A percentile compares a stretch with the other conserved stretches of the same genome.
Evolutionary conservation across 92 coral and sea anemone species (phyloP).

Genomic region (Chrysogorgia sp.): DNA sequence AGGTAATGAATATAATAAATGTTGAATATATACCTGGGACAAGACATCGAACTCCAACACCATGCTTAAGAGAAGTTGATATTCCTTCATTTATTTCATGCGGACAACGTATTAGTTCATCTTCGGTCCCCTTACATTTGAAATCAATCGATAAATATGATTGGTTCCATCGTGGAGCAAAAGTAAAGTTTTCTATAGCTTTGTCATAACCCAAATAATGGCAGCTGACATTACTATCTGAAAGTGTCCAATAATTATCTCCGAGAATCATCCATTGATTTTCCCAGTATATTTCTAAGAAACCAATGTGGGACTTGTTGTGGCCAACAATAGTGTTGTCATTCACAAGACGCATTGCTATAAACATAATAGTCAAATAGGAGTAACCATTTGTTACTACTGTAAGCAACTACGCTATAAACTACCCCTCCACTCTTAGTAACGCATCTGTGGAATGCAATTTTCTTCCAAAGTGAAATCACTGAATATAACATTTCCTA

Average conservation of each 20-base stretch:
- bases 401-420: too few species aligned
- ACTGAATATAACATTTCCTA: background rate
- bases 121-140: constrained; percentile 17
- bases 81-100: background rate
- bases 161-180: background rate
- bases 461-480: background rate
- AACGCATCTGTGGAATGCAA: too few species aligned
- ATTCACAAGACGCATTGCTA: constrained; percentile 13
- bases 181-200: background rate
- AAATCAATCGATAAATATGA: background rate
- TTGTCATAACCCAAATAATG: constrained; percentile 17
- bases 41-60: constrained; percentile 7
- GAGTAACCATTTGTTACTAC: background rate
- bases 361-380: background rate
- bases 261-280: constrained; percentile 6
- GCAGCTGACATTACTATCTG: constrained; percentile 8
- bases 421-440: background rate
- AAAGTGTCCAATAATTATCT: background rate
- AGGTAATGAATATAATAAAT: too few species aligned
- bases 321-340: background rate
- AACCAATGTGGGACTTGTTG: background rate
- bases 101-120: background rate
- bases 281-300: constrained; percentile 11
- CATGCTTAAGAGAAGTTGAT: background rate
- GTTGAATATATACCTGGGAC: background rate